Evolutionary conservation across 2,888 invertebrate species (phyloP), one percentile per base, ranked within the genome.

Genomic region (Opisthograptis luteolata): DNA sequence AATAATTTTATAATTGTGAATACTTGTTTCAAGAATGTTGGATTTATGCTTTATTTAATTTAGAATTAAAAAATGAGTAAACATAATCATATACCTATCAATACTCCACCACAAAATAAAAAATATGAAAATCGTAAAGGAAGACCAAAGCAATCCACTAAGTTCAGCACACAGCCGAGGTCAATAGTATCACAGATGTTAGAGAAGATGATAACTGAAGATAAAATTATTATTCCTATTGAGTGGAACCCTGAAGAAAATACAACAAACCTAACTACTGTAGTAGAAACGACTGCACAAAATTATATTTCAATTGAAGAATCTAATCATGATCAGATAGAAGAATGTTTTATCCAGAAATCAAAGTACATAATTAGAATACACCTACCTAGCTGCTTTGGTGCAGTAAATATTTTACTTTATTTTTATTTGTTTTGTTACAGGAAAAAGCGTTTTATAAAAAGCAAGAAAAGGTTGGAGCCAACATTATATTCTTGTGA

Each of bases 401-500:
- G n/a, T n/a, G n/a, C n/a, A n/a, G n/a, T n/a, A n/a, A n/a, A n/a
- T n/a, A n/a, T n/a, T 31, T 5, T n/a, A 0, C 3, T 34, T 32
- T 19, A 25, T 22, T 4, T 35, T 17, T 35, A n/a, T 51, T 51
- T 52, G 46, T 51, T 79, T 77, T 47, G 72, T 47, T 47, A 7
- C 54, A 59, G 59, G 24, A 31, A 25, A 24, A 39, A 28, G 10
- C 36, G 7, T 15, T 40, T 15, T 25, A 40, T 7, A 4, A 85
- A 84, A 49, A 68, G 62, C 51, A 57, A 80, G 64, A 85, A 83
- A 69, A 80, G 81, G 61, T 84, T 84, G 32, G 86, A 88, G 57
- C 19, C 88, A 88, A 68, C 90, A 87, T 56, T 79, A 82, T 90
- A 82, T 71, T 56, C 68, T 14, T 93, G 93, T 74, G 80, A 91